Evolutionary conservation across 2,888 invertebrate genomes (phyloP), one percentile per base, ranked within the genome.

Genomic region (Hydropsyche betteni): DNA sequence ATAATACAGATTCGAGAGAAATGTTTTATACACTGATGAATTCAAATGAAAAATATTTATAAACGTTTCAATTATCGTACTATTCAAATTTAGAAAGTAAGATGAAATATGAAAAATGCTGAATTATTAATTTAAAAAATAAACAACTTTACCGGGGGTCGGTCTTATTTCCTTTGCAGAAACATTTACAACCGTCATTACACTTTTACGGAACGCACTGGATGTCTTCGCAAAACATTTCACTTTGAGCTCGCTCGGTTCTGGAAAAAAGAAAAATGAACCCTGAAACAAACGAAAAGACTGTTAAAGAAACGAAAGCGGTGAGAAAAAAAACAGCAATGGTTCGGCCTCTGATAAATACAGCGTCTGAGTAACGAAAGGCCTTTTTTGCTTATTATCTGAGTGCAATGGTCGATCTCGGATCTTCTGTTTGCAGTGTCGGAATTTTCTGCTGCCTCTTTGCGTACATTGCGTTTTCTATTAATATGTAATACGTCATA

Each of bases 171-270:
- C 34, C 55, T 53, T 36, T 14, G 71, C 33, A 71, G 53, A 24
- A 72, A 74, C 69, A 74, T 74, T 74, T 74, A 74, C 74, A 69
- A 55, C 69, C 69, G 69, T 74, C 74, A 74, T 74, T 74, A 74
- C 52, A 53, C 69, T 69, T 74, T 68, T 51, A 74, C 52, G 68
- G 51, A 74, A 68, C 74, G 74, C 74, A 74, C 52, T 74, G 52
- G 64, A 74, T 51, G 58, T 68, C 53, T 74, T 70, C 70, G 33
- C 70, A 53, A 70, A 52, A 70, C 70, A 70, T 52, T 72, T 72
- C 55, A 61, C 58, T 72, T 72, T 36, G 58, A 36, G 36, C 61
- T 12, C 16, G 64, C 24, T 6, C 8, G 36, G n/a, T 24, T 12
- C 33, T 24, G 12, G 64, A 10, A 64, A 64, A 64, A 36, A 64